Percentiles rank a stretch among this genome's conserved stretches.
Conservation (phyloP, 2,888 invertebrate species). For the Frankliniella intonsa region DNA sequence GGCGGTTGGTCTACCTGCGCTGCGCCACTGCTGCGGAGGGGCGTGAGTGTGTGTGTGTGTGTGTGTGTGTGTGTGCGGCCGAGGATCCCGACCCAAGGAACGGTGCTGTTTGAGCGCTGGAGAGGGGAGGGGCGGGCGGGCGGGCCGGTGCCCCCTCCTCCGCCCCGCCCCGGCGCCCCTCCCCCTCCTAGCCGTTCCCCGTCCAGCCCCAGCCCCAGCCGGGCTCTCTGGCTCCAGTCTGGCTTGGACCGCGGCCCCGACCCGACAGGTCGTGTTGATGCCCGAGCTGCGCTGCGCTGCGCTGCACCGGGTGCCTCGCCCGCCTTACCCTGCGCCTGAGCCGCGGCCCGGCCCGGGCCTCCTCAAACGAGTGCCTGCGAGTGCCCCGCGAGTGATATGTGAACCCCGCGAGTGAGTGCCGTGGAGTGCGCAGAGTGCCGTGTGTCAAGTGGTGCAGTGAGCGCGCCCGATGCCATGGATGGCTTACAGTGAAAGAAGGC, state of each 20-base stretch:
- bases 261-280: neutral
- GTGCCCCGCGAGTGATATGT: neutral
- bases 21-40: neutral
- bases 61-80: neutral
- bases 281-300: neutral
- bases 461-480: neutral
- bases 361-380: neutral
- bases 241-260: neutral
- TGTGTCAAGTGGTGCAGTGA: neutral
- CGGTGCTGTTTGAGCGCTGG: conserved; percentile 1
- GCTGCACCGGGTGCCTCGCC: conserved; percentile 23
- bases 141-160: conserved; percentile 9
- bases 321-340: conserved; percentile 5
- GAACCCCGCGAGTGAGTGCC: conserved; percentile 3
- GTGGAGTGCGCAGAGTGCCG: conserved; percentile 8
- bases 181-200: neutral
- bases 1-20: conserved; percentile 29
- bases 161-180: neutral
- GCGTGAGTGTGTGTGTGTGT: conserved; percentile 5
- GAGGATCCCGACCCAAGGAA: conserved; percentile 22
- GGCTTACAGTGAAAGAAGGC: neutral
- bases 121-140: conserved; percentile 19
- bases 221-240: neutral
- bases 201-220: neutral
- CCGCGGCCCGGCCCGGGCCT: conserved; percentile 12